Conservation (phyloP, 37 sponge, comb jelly and placozoan species). For the Beroe ovata region DNA sequence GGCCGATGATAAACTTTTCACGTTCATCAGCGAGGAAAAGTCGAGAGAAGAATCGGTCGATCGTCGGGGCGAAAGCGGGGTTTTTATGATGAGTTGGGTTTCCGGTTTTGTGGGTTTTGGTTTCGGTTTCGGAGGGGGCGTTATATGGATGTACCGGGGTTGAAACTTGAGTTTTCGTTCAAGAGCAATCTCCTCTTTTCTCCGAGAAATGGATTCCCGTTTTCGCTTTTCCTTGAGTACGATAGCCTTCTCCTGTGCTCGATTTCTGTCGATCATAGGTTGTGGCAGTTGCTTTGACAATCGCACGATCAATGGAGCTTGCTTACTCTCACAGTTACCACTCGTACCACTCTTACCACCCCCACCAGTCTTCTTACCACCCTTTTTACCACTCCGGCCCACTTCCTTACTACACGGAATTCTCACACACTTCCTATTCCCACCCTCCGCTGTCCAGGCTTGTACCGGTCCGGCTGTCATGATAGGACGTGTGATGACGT, state of each 20-base stretch:
- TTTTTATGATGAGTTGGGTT: neutral
- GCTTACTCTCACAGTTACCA: neutral
- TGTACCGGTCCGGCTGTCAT: neutral
- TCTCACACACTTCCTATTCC: neutral
- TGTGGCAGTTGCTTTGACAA: neutral
- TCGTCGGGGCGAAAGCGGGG: neutral
- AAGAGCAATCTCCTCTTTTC: constrained; percentile 2
- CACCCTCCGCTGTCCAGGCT: neutral
- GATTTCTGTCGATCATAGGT: neutral
- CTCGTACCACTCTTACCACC: neutral
- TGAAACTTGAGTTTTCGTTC: constrained; percentile 11
- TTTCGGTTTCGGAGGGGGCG: constrained; percentile 33
- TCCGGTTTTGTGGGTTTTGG: neutral
- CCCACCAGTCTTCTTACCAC: neutral
- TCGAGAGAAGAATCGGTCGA: neutral
- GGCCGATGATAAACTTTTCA: neutral
- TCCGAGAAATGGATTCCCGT: neutral
- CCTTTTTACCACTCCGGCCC: neutral
- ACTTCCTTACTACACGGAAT: neutral
- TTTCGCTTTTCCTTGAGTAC: constrained; percentile 46
- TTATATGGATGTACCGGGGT: constrained; percentile 31
- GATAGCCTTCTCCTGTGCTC: constrained; percentile 3
- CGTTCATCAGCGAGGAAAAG: neutral
- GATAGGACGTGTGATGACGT: neutral
- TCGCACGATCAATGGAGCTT: constrained; percentile 8